phyloP scores from a whole-genome alignment of 2,113 vertebrate species.

The Eulacestoma nigropectus region DNA sequence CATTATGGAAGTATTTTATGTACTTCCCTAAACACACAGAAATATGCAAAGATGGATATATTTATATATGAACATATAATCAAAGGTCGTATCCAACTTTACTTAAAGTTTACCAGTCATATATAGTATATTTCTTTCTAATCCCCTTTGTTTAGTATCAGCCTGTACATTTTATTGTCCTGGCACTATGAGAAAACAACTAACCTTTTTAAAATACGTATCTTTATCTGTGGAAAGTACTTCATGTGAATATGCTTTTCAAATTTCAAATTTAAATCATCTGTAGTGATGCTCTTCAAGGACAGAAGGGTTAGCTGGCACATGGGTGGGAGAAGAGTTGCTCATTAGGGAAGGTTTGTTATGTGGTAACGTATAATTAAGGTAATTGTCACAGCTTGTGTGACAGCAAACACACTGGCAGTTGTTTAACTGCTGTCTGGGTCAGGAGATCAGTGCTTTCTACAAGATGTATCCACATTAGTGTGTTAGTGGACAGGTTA shows the following conservation, averaged over 20 bases:
- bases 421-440: constrained; percentile 73
- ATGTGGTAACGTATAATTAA: constrained; percentile 73
- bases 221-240: constrained; percentile 55
- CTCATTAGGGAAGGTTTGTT: constrained; percentile 78
- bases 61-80: not conserved
- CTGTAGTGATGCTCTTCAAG: constrained; percentile 59
- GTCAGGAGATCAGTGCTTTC: constrained; percentile 72
- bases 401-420: constrained; percentile 66
- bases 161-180: constrained; percentile 65
- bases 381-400: constrained; percentile 65
- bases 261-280: constrained; percentile 34
- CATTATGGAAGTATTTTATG: not conserved
- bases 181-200: constrained; percentile 53
- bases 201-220: constrained; percentile 1
- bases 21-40: not conserved
- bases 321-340: constrained; percentile 61
- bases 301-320: constrained; percentile 61
- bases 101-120: not conserved
- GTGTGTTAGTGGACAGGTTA: constrained; percentile 73
- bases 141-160: constrained; percentile 17
- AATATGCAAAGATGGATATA: not conserved
- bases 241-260: constrained; percentile 47
- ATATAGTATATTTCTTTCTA: not conserved
- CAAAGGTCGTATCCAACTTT: not conserved
- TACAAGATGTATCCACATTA: constrained; percentile 75